Percentiles rank a stretch among this genome's conserved stretches.
Conservation (phyloP, 2,797 vertebrate genomes). For the Sitta carolinensis region DNA sequence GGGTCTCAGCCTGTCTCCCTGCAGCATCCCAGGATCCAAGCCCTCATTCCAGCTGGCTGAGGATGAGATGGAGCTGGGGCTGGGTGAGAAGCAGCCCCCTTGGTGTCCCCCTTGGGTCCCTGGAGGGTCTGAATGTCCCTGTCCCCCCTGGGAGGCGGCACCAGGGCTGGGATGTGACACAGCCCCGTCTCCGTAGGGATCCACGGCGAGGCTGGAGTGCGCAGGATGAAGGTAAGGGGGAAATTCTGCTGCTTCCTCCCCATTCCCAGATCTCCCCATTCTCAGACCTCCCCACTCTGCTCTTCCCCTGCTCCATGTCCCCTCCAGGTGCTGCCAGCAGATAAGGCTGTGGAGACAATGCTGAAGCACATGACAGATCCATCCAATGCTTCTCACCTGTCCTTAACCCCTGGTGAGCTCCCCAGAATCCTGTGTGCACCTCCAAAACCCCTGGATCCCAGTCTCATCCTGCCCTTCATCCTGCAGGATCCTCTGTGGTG, state of each 20-base stretch:
- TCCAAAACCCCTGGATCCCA: neutral
- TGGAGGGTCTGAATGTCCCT: neutral
- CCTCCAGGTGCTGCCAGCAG: slow-evolving; percentile 79
- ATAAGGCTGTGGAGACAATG: slow-evolving; percentile 86
- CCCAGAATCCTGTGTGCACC: fast-evolving
- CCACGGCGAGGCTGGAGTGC: slow-evolving; percentile 91
- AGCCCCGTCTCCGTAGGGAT: slow-evolving; percentile 78
- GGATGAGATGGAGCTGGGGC: slow-evolving; percentile 90
- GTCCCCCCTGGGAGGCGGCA: neutral
- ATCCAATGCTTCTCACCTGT: slow-evolving; percentile 82
- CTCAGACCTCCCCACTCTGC: neutral
- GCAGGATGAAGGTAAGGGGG: slow-evolving; percentile 85
- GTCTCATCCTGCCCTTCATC: neutral
- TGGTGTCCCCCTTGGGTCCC: fast-evolving
- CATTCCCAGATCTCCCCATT: neutral
- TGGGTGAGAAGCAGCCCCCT: slow-evolving; percentile 80
- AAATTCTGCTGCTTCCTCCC: neutral
- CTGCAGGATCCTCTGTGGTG: slow-evolving; percentile 83
- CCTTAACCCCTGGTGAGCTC: slow-evolving; percentile 54
- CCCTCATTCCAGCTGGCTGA: slow-evolving; percentile 86
- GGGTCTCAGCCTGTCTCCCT: slow-evolving; percentile 90
- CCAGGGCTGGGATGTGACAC: neutral
- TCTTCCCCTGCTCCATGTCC: neutral
- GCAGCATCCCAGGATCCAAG: slow-evolving; percentile 88
- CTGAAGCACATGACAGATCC: slow-evolving; percentile 88